Conservation (phyloP, 2,797 vertebrate species). For the Cynodonichthys magdalenae region DNA sequence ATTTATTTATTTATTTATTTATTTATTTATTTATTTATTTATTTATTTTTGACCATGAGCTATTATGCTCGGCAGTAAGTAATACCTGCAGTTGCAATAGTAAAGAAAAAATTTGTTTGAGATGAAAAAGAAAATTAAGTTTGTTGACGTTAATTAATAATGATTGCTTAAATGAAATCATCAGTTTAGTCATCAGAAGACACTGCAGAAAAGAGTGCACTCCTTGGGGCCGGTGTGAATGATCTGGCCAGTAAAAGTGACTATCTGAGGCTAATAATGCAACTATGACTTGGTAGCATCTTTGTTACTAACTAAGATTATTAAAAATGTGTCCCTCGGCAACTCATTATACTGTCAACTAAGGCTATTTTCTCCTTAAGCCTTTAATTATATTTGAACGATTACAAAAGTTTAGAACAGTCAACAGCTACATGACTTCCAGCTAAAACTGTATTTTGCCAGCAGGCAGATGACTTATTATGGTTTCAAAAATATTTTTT, state of each 20-base stretch:
- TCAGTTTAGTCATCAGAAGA: conserved; percentile 78
- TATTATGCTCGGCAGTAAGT: too few relatives aligned
- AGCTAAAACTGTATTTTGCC: conserved; percentile 69
- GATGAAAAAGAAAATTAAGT: not conserved
- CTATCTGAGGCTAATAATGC: conserved; percentile 65
- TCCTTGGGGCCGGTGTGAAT: conserved; percentile 74
- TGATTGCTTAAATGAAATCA: conserved; percentile 74
- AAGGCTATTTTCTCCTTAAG: conserved; percentile 76
- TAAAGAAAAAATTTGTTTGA: too few relatives aligned
- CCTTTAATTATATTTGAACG: conserved; percentile 84
- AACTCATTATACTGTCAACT: conserved; percentile 83
- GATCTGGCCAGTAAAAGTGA: conserved; percentile 66
- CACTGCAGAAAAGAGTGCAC: conserved; percentile 51
- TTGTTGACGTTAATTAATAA: conserved; percentile 66
- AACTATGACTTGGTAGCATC: conserved; percentile 77
- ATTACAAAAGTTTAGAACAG: conserved; percentile 79
- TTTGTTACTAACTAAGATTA: conserved; percentile 82
- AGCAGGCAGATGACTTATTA: conserved; percentile 72
- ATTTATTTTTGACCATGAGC: too few relatives aligned
- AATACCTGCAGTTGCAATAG: too few relatives aligned
- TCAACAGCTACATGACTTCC: conserved; percentile 74
- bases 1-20: too few relatives aligned
- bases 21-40: too few relatives aligned
- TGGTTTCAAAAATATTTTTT: conserved; percentile 45
- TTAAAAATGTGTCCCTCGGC: conserved; percentile 82